Evolutionary conservation across 2,888 invertebrate species (phyloP).

Genomic region (Lomographa bimaculata): DNA sequence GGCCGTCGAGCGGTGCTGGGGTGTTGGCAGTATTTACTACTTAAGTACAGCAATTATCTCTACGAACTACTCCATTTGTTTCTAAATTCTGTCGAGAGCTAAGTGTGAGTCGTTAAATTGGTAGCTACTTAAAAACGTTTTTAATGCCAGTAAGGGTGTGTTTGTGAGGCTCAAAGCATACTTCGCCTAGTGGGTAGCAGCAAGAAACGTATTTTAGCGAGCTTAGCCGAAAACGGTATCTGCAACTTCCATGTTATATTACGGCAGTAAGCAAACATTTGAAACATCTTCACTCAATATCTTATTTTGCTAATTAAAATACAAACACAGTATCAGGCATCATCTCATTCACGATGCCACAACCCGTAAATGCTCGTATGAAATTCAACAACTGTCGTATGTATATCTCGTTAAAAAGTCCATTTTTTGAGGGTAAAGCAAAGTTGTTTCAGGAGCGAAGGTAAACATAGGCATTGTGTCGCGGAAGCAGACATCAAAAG

Average conservation of each 20-base stretch:
- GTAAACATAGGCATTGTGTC: slow-evolving; percentile 70
- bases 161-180: too few relatives aligned
- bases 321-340: too few relatives aligned
- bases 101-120: slow-evolving; percentile 13
- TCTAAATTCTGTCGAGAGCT: slow-evolving; percentile 18
- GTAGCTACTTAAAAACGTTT: slow-evolving; percentile 15
- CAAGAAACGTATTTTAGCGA: too few relatives aligned
- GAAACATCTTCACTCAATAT: too few relatives aligned
- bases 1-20: slow-evolving; percentile 19
- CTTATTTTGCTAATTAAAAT: too few relatives aligned
- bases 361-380: not conserved
- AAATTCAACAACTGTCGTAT: slow-evolving; percentile 12
- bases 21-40: slow-evolving; percentile 33
- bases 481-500: slow-evolving; percentile 75
- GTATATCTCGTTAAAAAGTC: slow-evolving; percentile 54
- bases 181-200: too few relatives aligned
- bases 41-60: slow-evolving; percentile 26
- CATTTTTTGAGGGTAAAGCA: slow-evolving; percentile 53
- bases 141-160: slow-evolving; percentile 4
- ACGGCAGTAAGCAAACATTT: too few relatives aligned
- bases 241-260: too few relatives aligned
- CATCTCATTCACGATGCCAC: too few relatives aligned
- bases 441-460: slow-evolving; percentile 61
- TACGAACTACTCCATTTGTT: slow-evolving; percentile 21
- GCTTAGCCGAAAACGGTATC: too few relatives aligned